Percentiles rank a stretch among this genome's conserved stretches.
Evolutionary conservation across 1,140 invertebrate species (phyloP).

Genomic region (Papilio machaon): DNA sequence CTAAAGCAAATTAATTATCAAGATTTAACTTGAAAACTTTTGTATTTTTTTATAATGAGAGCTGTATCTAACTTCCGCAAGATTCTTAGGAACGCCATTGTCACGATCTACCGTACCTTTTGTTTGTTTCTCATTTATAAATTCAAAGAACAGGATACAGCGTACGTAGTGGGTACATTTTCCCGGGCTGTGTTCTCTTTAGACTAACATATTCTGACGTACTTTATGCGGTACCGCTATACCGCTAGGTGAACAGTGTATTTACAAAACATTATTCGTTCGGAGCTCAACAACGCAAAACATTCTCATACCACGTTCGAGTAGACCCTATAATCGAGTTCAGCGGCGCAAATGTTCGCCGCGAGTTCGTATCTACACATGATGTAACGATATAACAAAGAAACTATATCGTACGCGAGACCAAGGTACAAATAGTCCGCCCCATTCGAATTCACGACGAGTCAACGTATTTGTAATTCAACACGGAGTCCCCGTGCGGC

Average conservation of each 20-base stretch:
- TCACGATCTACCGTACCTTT: conserved; percentile 29
- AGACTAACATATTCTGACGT: conserved; percentile 35
- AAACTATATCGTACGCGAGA: conserved; percentile 59
- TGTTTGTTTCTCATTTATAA: conserved; percentile 35
- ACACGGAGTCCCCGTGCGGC: conserved; percentile 64
- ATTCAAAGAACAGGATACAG: conserved; percentile 34
- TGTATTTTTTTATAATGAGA: background rate
- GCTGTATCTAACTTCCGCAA: conserved; percentile 17
- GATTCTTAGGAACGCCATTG: conserved; percentile 23
- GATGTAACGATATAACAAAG: conserved; percentile 62
- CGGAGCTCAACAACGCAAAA: conserved; percentile 32
- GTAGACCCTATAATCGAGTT: conserved; percentile 42
- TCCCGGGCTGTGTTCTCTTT: conserved; percentile 21
- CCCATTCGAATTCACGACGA: conserved; percentile 78
- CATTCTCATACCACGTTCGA: conserved; percentile 41
- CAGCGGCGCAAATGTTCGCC: conserved; percentile 41
- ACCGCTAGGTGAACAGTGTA: conserved; percentile 32
- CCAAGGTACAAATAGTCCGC: conserved; percentile 57
- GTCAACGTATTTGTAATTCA: conserved; percentile 80
- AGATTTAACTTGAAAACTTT: background rate
- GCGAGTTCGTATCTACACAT: conserved; percentile 48
- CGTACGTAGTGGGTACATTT: conserved; percentile 26
- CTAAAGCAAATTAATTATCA: background rate
- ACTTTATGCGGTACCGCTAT: conserved; percentile 29
- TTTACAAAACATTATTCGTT: conserved; percentile 34